Evolutionary conservation across 2,888 invertebrate species (phyloP).

Genomic region (Napeogenes sylphis): DNA sequence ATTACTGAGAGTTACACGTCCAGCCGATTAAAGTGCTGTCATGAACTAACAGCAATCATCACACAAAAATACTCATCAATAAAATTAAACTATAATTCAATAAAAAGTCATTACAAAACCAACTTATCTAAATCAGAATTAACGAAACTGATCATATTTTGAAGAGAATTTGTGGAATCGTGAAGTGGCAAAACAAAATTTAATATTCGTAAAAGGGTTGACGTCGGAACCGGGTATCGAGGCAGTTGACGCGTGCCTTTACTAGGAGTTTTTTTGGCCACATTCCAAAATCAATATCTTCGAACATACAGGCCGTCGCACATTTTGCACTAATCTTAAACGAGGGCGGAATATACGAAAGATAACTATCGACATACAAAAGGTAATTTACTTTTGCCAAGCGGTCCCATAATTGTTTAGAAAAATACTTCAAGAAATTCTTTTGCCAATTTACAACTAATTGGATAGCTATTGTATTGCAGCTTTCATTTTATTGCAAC

Average conservation of each 20-base stretch:
- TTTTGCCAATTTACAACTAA: constrained; percentile 15
- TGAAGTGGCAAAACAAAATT: constrained; percentile 78
- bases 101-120: neutral
- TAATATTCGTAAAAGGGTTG: constrained; percentile 78
- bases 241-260: constrained; percentile 74
- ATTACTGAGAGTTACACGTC: no score
- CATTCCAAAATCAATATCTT: constrained; percentile 77
- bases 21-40: no score
- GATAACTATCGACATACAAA: constrained; percentile 30
- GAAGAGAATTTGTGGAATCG: constrained; percentile 66
- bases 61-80: no score
- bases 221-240: constrained; percentile 70
- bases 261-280: constrained; percentile 74
- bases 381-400: constrained; percentile 19
- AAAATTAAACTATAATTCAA: neutral
- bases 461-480: constrained; percentile 17
- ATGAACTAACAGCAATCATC: no score
- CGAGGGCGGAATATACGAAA: constrained; percentile 47
- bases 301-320: constrained; percentile 68
- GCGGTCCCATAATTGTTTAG: constrained; percentile 13
- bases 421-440: constrained; percentile 9
- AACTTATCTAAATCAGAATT: constrained; percentile 48
- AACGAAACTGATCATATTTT: constrained; percentile 63
- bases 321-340: constrained; percentile 72
- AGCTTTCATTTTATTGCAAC: neutral